A percentile compares a stretch with the other conserved stretches of the same genome.
Evolutionary conservation across 2,113 vertebrate genomes (phyloP).

Genomic region (Notothenia coriiceps): DNA sequence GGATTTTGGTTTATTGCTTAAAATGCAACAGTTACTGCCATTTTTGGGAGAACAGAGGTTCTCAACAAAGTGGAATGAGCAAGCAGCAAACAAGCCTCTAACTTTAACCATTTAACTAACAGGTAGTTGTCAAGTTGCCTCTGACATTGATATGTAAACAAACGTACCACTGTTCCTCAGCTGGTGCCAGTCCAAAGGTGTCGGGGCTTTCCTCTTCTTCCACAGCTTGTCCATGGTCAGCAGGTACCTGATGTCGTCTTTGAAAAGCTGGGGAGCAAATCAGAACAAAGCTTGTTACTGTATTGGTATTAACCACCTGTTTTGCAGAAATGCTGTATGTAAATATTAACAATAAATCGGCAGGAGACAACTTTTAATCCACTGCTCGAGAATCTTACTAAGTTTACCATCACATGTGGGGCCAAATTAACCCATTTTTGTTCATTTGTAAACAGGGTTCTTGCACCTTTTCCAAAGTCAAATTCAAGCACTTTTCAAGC

Average conservation of each 20-base stretch:
- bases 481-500: too few relatives aligned
- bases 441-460: too few relatives aligned
- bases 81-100: background rate
- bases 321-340: too few relatives aligned
- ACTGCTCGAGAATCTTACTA: too few relatives aligned
- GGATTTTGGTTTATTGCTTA: background rate
- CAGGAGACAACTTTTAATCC: too few relatives aligned
- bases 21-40: too few relatives aligned
- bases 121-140: background rate
- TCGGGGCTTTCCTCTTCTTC: conserved; percentile 96
- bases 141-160: background rate
- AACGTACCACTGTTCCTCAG: conserved; percentile 89
- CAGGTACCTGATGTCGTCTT: conserved; percentile 97
- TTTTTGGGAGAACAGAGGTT: background rate
- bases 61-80: background rate
- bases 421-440: too few relatives aligned
- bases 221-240: conserved; percentile 99
- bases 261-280: conserved; percentile 90
- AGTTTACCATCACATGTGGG: too few relatives aligned
- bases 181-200: conserved; percentile 93
- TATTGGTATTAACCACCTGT: too few relatives aligned
- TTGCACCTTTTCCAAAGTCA: too few relatives aligned
- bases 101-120: background rate
- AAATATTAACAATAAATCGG: too few relatives aligned
- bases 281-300: background rate